phyloP scores from a whole-genome alignment of 2,113 vertebrate species.

The Dasyornis broadbenti region DNA sequence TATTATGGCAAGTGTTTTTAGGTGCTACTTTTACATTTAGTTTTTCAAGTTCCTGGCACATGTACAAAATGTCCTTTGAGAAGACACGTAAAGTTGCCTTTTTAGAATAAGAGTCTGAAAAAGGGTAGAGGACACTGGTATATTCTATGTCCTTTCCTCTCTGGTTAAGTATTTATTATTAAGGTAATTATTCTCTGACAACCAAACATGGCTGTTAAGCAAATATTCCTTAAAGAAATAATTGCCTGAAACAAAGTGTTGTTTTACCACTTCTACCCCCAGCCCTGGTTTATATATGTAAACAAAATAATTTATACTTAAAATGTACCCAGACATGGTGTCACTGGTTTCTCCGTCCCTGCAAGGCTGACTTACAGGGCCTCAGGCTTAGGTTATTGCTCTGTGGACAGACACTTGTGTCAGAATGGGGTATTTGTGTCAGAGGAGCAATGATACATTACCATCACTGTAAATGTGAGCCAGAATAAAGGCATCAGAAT shows the following conservation, averaged over 20 bases:
- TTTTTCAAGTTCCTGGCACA: background rate
- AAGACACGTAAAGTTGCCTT: fast-evolving
- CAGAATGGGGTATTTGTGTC: constrained; percentile 14
- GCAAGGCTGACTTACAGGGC: constrained; percentile 8
- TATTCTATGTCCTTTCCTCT: background rate
- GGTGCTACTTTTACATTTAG: background rate
- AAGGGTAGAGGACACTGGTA: background rate
- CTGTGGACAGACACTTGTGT: background rate
- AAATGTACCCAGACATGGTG: background rate
- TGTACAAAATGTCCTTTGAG: background rate
- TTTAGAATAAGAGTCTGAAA: background rate
- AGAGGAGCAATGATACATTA: background rate
- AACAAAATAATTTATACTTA: constrained; percentile 40
- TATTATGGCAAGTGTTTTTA: background rate
- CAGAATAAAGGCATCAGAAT: background rate
- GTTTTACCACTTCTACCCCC: background rate
- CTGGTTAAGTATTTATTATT: background rate
- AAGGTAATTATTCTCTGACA: background rate
- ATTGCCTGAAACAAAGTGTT: background rate
- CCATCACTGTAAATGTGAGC: background rate
- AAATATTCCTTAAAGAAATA: constrained; percentile 15
- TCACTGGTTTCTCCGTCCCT: background rate
- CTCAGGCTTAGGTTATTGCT: background rate
- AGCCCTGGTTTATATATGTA: background rate
- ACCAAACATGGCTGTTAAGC: background rate